Conservation (phyloP, 1,140 invertebrate genomes). For the Papilio polyxenes region DNA sequence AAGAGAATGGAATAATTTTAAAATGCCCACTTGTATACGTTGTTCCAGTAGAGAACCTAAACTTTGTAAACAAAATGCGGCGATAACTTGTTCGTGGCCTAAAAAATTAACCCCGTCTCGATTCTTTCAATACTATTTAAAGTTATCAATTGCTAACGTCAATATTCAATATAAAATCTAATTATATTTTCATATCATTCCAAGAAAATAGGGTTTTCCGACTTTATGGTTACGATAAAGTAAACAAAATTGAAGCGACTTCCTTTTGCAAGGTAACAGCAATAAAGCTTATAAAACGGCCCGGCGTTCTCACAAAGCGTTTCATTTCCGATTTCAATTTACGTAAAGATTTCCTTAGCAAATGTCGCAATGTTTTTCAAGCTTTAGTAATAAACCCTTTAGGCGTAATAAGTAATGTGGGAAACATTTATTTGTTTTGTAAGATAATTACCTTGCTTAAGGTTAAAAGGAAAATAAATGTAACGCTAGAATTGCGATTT, state of each 20-base stretch:
- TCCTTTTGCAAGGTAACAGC: conserved; percentile 21
- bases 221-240: not conserved
- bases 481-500: no score
- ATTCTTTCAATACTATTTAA: no score
- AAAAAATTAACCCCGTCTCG: no score
- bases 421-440: conserved; percentile 7
- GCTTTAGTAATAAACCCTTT: conserved; percentile 16
- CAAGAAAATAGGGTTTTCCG: not conserved
- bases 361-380: conserved; percentile 15
- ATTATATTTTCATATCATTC: not conserved
- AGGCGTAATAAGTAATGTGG: conserved; percentile 12
- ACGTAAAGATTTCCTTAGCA: conserved; percentile 20
- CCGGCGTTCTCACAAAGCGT: conserved; percentile 18
- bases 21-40: no score
- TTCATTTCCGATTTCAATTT: conserved; percentile 29
- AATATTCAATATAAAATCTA: no score
- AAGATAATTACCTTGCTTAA: not conserved
- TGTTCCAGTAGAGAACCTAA: no score
- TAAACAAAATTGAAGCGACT: conserved; percentile 7
- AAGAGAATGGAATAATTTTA: no score
- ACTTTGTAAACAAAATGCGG: no score
- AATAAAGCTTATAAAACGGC: conserved; percentile 23
- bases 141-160: no score
- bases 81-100: no score
- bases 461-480: not conserved